Evolutionary conservation across 2,888 invertebrate species (phyloP).

Genomic region (Troides aeacus): DNA sequence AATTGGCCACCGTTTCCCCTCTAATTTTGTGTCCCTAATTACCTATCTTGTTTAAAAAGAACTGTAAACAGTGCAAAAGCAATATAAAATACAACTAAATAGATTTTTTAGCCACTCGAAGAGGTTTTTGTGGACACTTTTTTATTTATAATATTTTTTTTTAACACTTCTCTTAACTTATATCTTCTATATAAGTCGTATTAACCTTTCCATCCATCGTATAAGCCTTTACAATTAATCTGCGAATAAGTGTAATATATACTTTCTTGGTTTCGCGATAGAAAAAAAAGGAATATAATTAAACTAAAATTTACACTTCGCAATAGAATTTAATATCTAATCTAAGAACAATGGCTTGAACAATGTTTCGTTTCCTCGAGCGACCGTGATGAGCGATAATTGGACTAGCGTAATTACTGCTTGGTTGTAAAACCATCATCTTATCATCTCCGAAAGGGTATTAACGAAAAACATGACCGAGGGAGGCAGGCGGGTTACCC

Average conservation of each 20-base stretch:
- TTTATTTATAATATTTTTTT: no score
- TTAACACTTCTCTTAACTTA: no score
- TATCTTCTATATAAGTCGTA: no score
- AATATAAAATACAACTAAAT: background rate
- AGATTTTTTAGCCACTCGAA: no score
- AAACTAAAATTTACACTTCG: background rate
- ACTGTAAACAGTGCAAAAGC: background rate
- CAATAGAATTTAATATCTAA: constrained; percentile 30
- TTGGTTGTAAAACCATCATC: constrained; percentile 78
- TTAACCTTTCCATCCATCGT: no score
- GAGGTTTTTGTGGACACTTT: no score
- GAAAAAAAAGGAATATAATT: background rate
- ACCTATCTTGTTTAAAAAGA: constrained; percentile 42
- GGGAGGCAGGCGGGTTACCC: constrained; percentile 43
- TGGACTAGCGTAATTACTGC: constrained; percentile 74
- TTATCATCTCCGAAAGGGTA: constrained; percentile 75
- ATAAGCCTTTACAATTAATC: no score
- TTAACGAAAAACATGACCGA: constrained; percentile 71
- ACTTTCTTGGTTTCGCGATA: background rate
- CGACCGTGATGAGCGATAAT: constrained; percentile 61
- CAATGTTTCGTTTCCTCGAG: constrained; percentile 49
- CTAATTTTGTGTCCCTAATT: constrained; percentile 67
- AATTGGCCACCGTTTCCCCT: constrained; percentile 51
- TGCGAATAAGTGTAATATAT: no score
- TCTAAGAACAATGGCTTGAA: constrained; percentile 38